These are phyloP conservation scores for Brachionichthys hirsutus DNA, from an alignment of 2,113 vertebrate genomes.

Conservation along the genomic window DNA sequence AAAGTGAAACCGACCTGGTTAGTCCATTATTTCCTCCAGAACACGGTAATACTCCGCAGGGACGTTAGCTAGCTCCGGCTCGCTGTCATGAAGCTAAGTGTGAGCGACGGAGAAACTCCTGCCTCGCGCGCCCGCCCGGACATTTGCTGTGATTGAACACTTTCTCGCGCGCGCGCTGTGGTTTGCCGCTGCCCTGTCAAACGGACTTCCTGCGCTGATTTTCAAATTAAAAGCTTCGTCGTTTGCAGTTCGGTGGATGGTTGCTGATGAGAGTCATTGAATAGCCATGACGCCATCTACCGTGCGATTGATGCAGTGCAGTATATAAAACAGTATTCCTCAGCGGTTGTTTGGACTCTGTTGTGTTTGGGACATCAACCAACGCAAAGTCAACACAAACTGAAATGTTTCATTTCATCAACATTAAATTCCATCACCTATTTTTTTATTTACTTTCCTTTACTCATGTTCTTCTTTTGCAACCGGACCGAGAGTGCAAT, in stretches of 20 bases:
- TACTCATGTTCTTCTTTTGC: too few relatives aligned
- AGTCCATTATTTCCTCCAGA: slow-evolving; percentile 34
- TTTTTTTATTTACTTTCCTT: too few relatives aligned
- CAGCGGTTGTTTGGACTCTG: too few relatives aligned
- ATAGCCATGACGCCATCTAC: slow-evolving; percentile 15
- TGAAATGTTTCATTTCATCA: too few relatives aligned
- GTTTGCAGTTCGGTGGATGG: neutral
- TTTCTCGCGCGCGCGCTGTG: neutral
- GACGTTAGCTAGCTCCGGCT: neutral
- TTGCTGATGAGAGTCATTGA: neutral
- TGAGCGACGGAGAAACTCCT: too few relatives aligned
- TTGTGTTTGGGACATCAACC: too few relatives aligned
- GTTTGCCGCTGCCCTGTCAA: slow-evolving; percentile 28
- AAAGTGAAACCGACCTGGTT: slow-evolving; percentile 42
- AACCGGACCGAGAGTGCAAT: too few relatives aligned
- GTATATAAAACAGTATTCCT: too few relatives aligned
- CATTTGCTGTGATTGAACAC: slow-evolving; percentile 15
- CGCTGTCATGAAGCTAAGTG: neutral
- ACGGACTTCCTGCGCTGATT: slow-evolving; percentile 12
- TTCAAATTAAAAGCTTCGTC: slow-evolving; percentile 47
- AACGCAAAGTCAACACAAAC: too few relatives aligned
- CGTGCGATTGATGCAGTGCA: neutral
- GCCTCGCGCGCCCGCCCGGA: too few relatives aligned
- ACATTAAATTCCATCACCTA: too few relatives aligned
- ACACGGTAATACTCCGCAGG: too few relatives aligned